Evolutionary conservation across 2,888 invertebrate species (phyloP).

Genomic region (Meta bourneti): DNA sequence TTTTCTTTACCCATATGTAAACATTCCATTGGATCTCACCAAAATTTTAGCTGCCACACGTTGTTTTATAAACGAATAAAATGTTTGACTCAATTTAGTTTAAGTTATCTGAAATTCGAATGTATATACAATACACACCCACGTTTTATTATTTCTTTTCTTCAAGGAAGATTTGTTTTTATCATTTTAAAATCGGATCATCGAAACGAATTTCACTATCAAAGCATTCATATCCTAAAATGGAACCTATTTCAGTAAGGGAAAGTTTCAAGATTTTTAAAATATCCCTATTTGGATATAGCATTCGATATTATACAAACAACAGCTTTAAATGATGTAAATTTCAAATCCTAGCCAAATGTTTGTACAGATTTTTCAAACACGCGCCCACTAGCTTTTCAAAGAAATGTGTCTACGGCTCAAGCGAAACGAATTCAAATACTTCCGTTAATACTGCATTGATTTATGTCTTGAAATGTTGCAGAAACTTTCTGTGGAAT

Average conservation of each 20-base stretch:
- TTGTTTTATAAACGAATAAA: not conserved
- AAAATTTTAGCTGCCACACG: not conserved
- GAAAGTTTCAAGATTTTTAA: too few species aligned
- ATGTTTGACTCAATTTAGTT: not conserved
- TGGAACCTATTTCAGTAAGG: too few species aligned
- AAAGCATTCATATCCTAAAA: not conserved
- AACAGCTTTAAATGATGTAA: too few species aligned
- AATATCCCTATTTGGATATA: too few species aligned
- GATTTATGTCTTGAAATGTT: conserved; percentile 11
- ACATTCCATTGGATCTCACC: not conserved
- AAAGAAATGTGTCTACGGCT: not conserved
- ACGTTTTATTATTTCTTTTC: not conserved
- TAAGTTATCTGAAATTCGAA: not conserved
- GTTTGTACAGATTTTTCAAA: too few species aligned
- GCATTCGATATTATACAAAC: too few species aligned
- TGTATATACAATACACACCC: not conserved
- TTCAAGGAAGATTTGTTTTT: not conserved
- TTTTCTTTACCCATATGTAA: not conserved
- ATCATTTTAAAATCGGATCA: not conserved
- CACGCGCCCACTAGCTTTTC: too few species aligned
- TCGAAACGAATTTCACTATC: not conserved
- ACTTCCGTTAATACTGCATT: not conserved
- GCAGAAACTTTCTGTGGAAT: not conserved
- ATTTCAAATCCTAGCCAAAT: too few species aligned
- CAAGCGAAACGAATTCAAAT: not conserved